These are phyloP conservation scores for Apamea sordens DNA, from an alignment of 2,888 invertebrate genomes.

Conservation along the genomic window DNA sequence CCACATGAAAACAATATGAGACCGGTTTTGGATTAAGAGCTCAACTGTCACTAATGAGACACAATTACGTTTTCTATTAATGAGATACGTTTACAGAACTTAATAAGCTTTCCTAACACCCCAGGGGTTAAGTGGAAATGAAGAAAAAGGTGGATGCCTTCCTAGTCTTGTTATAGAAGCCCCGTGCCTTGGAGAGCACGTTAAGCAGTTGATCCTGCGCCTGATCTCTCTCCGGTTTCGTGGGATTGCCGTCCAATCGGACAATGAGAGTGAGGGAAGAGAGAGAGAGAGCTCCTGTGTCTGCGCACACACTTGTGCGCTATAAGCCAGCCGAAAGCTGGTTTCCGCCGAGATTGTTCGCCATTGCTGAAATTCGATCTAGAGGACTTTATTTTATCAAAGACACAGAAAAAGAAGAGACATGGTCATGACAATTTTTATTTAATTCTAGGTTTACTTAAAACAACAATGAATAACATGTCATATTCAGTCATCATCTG, in stretches of 20 bases:
- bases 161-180: not conserved
- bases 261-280: not conserved
- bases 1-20: not conserved
- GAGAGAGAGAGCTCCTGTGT: not conserved
- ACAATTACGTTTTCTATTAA: not conserved
- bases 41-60: not conserved
- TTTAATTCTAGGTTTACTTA: not conserved
- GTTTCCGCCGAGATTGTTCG: not conserved
- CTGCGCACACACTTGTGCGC: not conserved
- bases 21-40: not conserved
- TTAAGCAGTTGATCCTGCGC: not conserved
- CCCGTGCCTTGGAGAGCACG: not conserved
- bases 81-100: not conserved
- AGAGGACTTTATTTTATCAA: not conserved
- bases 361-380: not conserved
- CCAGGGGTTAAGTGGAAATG: not conserved
- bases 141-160: not conserved
- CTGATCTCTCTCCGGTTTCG: not conserved
- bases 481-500: conserved; percentile 60
- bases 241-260: not conserved
- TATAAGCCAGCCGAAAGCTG: not conserved
- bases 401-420: not conserved
- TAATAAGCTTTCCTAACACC: not conserved
- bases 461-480: conserved; percentile 1
- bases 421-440: not conserved